Conservation (phyloP, 2,113 vertebrate genomes). For the Cheilinus undulatus region DNA sequence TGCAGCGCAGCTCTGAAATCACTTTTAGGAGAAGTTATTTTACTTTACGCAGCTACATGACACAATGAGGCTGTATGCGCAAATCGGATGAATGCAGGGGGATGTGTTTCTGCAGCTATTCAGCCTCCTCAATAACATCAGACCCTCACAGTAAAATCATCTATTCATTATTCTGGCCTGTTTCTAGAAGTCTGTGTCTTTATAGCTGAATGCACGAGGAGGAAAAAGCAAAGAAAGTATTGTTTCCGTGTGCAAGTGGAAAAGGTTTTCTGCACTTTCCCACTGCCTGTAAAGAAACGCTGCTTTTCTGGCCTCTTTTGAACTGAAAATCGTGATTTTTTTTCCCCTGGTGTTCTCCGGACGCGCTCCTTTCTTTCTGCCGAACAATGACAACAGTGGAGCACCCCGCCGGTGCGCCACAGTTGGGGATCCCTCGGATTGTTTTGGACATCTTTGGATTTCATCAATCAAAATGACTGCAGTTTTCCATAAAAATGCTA, state of each 20-base stretch:
- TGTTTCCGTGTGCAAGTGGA: conserved; percentile 88
- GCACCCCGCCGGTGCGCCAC: conserved; percentile 96
- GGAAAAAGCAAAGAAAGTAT: conserved; percentile 83
- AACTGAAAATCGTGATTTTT: conserved; percentile 95
- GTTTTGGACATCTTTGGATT: conserved; percentile 99
- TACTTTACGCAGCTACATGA: conserved; percentile 48
- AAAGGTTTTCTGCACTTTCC: conserved; percentile 91
- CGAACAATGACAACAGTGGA: conserved; percentile 99
- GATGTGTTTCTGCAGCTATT: conserved; percentile 54
- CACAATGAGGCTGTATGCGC: conserved; percentile 55
- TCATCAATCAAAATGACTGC: conserved; percentile 99
- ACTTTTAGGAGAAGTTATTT: conserved; percentile 59
- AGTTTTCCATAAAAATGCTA: conserved; percentile 99
- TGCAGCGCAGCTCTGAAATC: conserved; percentile 26
- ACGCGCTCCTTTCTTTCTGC: conserved; percentile 89
- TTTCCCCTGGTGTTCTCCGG: conserved; percentile 92
- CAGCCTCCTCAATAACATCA: conserved; percentile 67
- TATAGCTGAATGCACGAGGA: conserved; percentile 71
- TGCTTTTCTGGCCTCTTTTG: conserved; percentile 84
- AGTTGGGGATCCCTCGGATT: conserved; percentile 98
- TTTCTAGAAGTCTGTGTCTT: conserved; percentile 62
- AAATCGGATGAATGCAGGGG: conserved; percentile 63
- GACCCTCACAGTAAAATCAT: conserved; percentile 75
- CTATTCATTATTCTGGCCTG: conserved; percentile 72
- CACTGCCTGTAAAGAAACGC: conserved; percentile 93